These are phyloP conservation scores for Aleiodes sp. DNA, from an alignment of 1,140 invertebrate genomes.

Conservation along the genomic window DNA sequence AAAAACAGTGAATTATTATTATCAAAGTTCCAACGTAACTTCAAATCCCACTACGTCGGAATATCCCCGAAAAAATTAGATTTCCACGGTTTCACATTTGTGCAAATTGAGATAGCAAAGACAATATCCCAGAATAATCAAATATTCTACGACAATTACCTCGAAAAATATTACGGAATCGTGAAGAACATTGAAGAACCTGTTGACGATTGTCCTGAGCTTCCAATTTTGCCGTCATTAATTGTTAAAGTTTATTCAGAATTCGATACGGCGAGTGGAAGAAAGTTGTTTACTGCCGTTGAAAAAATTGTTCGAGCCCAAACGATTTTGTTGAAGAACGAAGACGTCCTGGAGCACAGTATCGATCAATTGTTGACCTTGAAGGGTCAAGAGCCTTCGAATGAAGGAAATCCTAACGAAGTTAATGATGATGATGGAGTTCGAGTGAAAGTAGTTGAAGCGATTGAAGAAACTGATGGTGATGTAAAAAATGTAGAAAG, in stretches of 20 bases:
- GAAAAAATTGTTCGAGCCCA: not conserved
- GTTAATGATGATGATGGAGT: not conserved
- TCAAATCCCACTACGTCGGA: not conserved
- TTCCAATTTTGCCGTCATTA: not conserved
- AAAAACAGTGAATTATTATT: not conserved
- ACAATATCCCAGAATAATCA: not conserved
- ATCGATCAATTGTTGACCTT: constrained; percentile 15
- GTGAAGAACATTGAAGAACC: not conserved
- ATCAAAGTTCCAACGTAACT: not conserved
- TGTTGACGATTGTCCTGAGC: not conserved
- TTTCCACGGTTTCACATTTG: not conserved
- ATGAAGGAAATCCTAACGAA: not conserved
- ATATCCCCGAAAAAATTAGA: not conserved
- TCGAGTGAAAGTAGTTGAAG: not conserved
- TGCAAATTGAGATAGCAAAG: not conserved
- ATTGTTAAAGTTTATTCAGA: not conserved
- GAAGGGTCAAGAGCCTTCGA: not conserved
- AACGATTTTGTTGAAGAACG: not conserved
- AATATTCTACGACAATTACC: not conserved
- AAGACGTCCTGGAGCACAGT: not conserved
- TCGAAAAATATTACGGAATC: not conserved
- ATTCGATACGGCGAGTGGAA: constrained; percentile 17
- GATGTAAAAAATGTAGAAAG: too few relatives aligned
- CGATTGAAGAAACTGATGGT: not conserved
- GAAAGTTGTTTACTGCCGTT: constrained; percentile 1